A percentile compares a stretch with the other conserved stretches of the same genome.
These are phyloP conservation scores for Orthonyx spaldingii DNA, from an alignment of 2,113 vertebrate species.

Conservation along the genomic window DNA sequence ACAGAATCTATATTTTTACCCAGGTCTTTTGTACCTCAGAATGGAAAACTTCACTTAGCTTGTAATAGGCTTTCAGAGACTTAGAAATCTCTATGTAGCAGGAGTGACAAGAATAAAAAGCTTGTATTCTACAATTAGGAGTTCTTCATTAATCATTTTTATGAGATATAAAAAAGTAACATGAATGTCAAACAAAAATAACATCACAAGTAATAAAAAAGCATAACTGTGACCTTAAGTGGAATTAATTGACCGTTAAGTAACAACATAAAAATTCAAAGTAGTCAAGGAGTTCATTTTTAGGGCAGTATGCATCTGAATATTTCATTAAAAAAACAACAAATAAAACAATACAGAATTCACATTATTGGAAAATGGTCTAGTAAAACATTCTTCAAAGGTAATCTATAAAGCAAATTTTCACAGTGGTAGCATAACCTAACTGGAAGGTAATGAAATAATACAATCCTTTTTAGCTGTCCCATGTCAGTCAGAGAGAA, in stretches of 20 bases:
- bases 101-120: background rate
- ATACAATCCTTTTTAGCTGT: background rate
- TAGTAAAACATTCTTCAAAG: background rate
- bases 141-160: conserved; percentile 1
- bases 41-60: background rate
- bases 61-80: background rate
- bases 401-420: background rate
- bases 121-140: background rate
- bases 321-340: background rate
- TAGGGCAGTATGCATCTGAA: background rate
- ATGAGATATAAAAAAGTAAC: background rate
- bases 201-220: conserved; percentile 4
- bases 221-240: background rate
- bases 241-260: background rate
- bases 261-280: background rate
- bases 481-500: background rate
- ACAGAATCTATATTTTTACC: background rate
- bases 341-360: background rate
- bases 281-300: conserved; percentile 1
- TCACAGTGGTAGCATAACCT: background rate
- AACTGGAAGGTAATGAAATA: background rate
- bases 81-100: background rate
- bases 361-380: background rate
- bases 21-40: background rate
- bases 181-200: conserved; percentile 24